Evolutionary conservation across 35 echinoderm and acorn worm species (phyloP).

Genomic region (Heliocidaris erythrogramma): DNA sequence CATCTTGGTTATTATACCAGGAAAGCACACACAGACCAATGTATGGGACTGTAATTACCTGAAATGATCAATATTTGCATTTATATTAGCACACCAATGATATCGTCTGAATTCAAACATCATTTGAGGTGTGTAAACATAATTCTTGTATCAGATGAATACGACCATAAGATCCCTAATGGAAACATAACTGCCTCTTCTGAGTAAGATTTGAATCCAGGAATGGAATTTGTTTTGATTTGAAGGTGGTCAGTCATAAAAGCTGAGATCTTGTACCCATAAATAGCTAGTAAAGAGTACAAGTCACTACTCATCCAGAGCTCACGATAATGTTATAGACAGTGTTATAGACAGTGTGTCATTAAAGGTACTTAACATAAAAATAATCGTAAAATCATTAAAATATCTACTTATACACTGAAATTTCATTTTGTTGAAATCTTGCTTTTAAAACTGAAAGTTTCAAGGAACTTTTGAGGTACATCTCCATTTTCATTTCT

Average conservation of each 20-base stretch:
- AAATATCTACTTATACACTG: too few relatives aligned
- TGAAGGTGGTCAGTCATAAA: not conserved
- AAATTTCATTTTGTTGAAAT: too few relatives aligned
- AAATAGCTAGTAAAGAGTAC: too few relatives aligned
- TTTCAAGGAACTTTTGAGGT: too few relatives aligned
- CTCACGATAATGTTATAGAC: too few relatives aligned
- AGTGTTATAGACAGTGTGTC: too few relatives aligned
- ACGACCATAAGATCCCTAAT: not conserved
- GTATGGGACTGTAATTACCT: conserved; percentile 1
- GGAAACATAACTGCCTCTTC: not conserved
- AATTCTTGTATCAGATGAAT: not conserved
- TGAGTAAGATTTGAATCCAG: not conserved
- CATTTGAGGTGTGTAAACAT: not conserved
- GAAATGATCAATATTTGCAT: not conserved
- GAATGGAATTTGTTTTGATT: not conserved
- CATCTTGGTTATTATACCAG: not conserved
- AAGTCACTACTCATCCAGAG: too few relatives aligned
- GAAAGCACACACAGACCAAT: not conserved
- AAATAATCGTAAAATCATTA: too few relatives aligned
- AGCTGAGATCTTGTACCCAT: not conserved
- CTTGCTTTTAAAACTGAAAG: too few relatives aligned
- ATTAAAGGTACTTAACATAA: too few relatives aligned
- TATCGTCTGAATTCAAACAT: not conserved
- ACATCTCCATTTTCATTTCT: too few relatives aligned
- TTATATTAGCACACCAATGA: not conserved